Evolutionary conservation across 2,797 vertebrate species (phyloP).

Genomic region (Staurois parvus): DNA sequence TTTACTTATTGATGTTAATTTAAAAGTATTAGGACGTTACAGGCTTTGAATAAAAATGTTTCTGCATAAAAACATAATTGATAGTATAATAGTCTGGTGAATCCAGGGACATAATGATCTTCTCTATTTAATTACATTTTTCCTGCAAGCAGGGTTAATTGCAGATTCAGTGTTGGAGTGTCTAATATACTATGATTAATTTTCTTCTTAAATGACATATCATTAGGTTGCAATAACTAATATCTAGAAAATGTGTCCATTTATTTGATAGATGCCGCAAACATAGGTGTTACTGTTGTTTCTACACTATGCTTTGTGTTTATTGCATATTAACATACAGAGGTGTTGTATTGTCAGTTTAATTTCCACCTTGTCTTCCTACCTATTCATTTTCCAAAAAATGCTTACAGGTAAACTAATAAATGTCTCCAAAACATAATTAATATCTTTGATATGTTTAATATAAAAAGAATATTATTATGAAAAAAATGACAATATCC

Average conservation of each 20-base stretch:
- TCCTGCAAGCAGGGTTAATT: constrained; percentile 55
- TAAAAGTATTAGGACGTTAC: constrained; percentile 38
- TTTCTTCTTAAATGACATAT: constrained; percentile 49
- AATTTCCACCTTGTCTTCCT: constrained; percentile 13
- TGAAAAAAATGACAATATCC: neutral
- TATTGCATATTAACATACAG: constrained; percentile 34
- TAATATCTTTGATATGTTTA: constrained; percentile 23
- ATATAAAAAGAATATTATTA: constrained; percentile 2
- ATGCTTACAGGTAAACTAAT: constrained; percentile 19
- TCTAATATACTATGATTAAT: constrained; percentile 57
- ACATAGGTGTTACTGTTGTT: constrained; percentile 36
- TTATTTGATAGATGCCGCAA: constrained; percentile 49
- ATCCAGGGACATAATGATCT: constrained; percentile 50
- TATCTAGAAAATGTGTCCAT: constrained; percentile 34
- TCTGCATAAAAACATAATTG: constrained; percentile 41
- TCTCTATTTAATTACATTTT: constrained; percentile 56
- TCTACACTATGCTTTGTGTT: constrained; percentile 32
- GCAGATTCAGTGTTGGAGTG: constrained; percentile 36
- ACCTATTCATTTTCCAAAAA: constrained; percentile 11
- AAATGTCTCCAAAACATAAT: constrained; percentile 4
- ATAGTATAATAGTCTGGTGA: constrained; percentile 38
- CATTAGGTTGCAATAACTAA: constrained; percentile 51
- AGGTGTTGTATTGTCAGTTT: constrained; percentile 13
- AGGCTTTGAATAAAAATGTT: constrained; percentile 39
- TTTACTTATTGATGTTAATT: constrained; percentile 40